These are phyloP conservation scores for Aproaerema taeniolella DNA, from an alignment of 2,888 invertebrate genomes.

Conservation along the genomic window DNA sequence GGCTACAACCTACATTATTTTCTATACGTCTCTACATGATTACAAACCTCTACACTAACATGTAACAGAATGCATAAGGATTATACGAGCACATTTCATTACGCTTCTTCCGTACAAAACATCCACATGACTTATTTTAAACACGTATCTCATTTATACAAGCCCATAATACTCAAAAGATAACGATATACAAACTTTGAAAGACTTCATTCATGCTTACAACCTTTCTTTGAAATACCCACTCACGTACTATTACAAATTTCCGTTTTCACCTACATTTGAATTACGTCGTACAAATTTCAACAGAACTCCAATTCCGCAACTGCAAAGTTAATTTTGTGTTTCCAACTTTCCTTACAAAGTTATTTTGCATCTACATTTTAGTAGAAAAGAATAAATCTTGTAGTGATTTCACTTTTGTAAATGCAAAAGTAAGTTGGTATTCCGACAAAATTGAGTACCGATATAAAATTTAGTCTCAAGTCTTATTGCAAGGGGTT, in stretches of 20 bases:
- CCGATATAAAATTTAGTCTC: constrained; percentile 11
- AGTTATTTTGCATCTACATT: too few relatives aligned
- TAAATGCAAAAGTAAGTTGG: constrained; percentile 25
- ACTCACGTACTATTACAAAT: constrained; percentile 14
- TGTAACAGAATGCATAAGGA: too few relatives aligned
- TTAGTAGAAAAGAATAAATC: too few relatives aligned
- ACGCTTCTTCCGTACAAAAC: too few relatives aligned
- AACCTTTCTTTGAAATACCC: constrained; percentile 43
- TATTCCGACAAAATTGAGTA: constrained; percentile 4
- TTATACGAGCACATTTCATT: too few relatives aligned
- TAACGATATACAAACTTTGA: constrained; percentile 53
- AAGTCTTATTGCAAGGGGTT: constrained; percentile 11
- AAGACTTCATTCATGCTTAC: constrained; percentile 57
- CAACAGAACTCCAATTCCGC: background rate
- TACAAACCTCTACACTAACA: too few relatives aligned
- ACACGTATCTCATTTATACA: constrained; percentile 5
- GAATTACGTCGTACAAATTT: too few relatives aligned
- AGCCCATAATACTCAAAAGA: constrained; percentile 22
- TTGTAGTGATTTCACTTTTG: too few relatives aligned
- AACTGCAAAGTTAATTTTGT: too few relatives aligned
- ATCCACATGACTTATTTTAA: constrained; percentile 4
- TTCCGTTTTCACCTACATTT: background rate
- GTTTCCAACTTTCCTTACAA: too few relatives aligned
- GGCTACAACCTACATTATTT: too few relatives aligned
- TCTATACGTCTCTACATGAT: too few relatives aligned